Evolutionary conservation across 1,140 invertebrate genomes (phyloP).

Genomic region (Batillaria attramentaria): DNA sequence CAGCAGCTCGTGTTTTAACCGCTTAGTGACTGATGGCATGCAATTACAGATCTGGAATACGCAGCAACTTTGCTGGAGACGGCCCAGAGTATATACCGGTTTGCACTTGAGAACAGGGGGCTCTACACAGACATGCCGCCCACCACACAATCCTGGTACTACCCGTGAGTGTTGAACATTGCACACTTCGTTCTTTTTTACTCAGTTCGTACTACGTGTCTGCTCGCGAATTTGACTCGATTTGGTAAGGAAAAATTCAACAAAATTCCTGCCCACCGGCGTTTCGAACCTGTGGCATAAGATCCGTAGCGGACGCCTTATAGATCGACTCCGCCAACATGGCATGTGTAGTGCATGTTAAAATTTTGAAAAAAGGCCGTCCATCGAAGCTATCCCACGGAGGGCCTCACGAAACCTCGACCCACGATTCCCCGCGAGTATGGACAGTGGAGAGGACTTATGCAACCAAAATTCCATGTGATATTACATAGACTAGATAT

Average conservation of each 20-base stretch:
- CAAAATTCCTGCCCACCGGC: no score
- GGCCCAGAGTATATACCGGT: constrained; percentile 76
- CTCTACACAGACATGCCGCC: not conserved
- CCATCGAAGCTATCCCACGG: not conserved
- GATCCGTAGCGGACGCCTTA: no score
- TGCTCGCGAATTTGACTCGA: no score
- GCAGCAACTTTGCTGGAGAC: constrained; percentile 73
- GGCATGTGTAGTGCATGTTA: no score
- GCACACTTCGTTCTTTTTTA: no score
- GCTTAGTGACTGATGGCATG: not conserved
- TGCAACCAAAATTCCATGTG: not conserved
- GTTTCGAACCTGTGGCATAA: no score
- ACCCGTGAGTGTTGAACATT: not conserved
- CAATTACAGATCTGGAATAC: constrained; percentile 71
- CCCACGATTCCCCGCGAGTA: not conserved
- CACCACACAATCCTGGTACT: not conserved
- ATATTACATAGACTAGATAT: not conserved
- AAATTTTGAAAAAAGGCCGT: no score
- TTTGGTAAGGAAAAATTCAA: no score
- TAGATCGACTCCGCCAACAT: no score
- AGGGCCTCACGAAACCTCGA: not conserved
- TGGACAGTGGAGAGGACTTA: not conserved
- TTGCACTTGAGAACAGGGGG: constrained; percentile 76
- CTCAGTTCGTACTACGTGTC: no score
- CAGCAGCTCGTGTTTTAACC: not conserved